A percentile compares a stretch with the other conserved stretches of the same genome.
Evolutionary conservation across 2,113 vertebrate species (phyloP).

Genomic region (Elephantulus edwardii): DNA sequence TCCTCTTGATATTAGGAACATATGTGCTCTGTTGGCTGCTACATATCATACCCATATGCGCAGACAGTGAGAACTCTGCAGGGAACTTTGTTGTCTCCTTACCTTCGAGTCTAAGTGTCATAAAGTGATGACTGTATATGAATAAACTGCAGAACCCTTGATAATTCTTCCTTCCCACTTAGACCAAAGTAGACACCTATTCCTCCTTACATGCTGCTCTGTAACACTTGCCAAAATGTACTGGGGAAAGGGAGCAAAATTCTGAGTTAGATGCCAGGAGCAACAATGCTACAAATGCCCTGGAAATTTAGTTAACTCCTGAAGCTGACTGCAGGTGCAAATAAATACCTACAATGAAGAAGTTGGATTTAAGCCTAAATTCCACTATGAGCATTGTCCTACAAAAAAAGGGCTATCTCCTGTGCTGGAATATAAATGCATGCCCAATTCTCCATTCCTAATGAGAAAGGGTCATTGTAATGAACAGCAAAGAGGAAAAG

Average conservation of each 20-base stretch:
- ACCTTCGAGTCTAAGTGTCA: conserved; percentile 61
- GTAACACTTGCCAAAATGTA: conserved; percentile 48
- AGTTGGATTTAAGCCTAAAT: not conserved
- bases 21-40: conserved; percentile 80
- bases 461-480: not conserved
- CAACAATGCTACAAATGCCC: not conserved
- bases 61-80: conserved; percentile 70
- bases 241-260: conserved; percentile 33
- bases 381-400: not conserved
- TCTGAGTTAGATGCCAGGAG: conserved; percentile 17
- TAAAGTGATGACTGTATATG: conserved; percentile 37
- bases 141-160: conserved; percentile 50
- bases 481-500: not conserved
- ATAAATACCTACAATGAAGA: conserved; percentile 23
- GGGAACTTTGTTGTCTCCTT: conserved; percentile 67
- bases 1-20: conserved; percentile 74
- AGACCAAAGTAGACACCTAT: conserved; percentile 25
- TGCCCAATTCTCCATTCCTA: not conserved
- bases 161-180: conserved; percentile 54
- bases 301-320: conserved; percentile 52
- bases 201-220: not conserved
- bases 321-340: not conserved
- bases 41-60: conserved; percentile 80
- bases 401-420: not conserved
- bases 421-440: not conserved